Percentiles rank a stretch among this genome's conserved stretches.
phyloP scores from a whole-genome alignment of 2,888 invertebrate genomes.

The Caenorhabditis zanzibari region DNA sequence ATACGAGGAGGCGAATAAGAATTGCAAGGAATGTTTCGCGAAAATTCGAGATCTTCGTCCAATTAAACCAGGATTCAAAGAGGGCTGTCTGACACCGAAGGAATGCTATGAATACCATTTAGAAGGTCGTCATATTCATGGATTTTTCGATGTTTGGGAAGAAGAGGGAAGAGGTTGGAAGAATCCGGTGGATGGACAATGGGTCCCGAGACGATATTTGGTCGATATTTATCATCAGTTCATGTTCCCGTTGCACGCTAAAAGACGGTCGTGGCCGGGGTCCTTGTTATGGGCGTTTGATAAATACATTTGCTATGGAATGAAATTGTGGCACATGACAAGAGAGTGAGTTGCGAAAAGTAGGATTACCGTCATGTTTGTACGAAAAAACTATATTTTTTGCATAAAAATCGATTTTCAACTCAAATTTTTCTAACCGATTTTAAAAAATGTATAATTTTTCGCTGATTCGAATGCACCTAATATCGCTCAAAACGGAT shows the following conservation, averaged over 20 bases:
- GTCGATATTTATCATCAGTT: slow-evolving; percentile 48
- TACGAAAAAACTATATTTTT: too few relatives aligned
- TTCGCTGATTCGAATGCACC: too few relatives aligned
- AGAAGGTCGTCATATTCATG: slow-evolving; percentile 36
- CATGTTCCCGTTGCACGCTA: slow-evolving; percentile 33
- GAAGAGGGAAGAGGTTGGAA: slow-evolving; percentile 25
- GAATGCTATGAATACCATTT: slow-evolving; percentile 26
- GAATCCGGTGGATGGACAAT: slow-evolving; percentile 1
- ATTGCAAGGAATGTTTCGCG: background rate
- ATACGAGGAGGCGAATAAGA: background rate
- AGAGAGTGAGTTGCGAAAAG: background rate
- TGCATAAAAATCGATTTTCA: too few relatives aligned
- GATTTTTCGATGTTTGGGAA: slow-evolving; percentile 39
- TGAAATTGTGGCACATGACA: slow-evolving; percentile 15
- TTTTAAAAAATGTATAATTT: too few relatives aligned
- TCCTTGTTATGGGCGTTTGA: slow-evolving; percentile 29
- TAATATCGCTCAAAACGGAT: too few relatives aligned
- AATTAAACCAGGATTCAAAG: background rate
- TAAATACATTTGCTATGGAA: slow-evolving; percentile 34
- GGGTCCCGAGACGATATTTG: slow-evolving; percentile 28
- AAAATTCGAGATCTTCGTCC: slow-evolving; percentile 9
- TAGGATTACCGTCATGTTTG: too few relatives aligned
- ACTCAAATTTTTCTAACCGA: too few relatives aligned
- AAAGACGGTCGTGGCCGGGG: background rate
- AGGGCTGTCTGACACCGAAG: background rate